Evolutionary conservation across 2,797 vertebrate genomes (phyloP), one percentile per base, ranked within the genome.

Genomic region (Momotus momota): DNA sequence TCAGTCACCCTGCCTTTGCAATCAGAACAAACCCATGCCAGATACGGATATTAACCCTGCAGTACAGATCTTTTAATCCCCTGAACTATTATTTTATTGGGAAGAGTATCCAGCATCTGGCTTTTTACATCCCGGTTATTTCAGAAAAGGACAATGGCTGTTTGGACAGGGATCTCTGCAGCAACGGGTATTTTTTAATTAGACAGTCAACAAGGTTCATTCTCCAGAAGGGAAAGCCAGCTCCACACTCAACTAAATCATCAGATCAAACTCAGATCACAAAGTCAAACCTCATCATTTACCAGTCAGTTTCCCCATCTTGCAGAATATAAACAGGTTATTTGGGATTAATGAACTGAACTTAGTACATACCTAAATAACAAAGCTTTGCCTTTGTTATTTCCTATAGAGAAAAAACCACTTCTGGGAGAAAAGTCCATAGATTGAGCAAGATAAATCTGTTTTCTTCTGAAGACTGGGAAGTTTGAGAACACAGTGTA

Each of bases 401-500:
- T 99, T 51, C 98, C 99, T 95, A 99, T 88, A 35, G 98, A 99
- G 98, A 99, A 99, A 97, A 99, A 99, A 35, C 99, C 99, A 65
- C 99, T 98, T 97, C 98, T 97, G 2, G 99, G 99, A 21, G 99
- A 99, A 97, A 99, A 99, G 96, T 99, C 99, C 91, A 99, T 96
- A 72, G 98, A 98, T 6, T 97, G 97, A 40, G 98, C 58, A 10
- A 98, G 97, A 88, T 98, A 98, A 49, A 99, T 91, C 3, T 90
- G 46, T 96, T 99, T 99, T 88, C 90, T 98, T 82, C 98, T 98
- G 15, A 98, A 94, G 12, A 98, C 88, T 0, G 99, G 99, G 86
- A 99, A 99, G 97, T 99, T 99, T 52, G 99, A 99, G 97, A 99
- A 99, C 14, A 99, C 99, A 1, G 97, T 98, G 82, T 99, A 98